Base-by-base conservation (phyloP, 2,888 invertebrate species). In the Lissocephala sabroskyi region DNA sequence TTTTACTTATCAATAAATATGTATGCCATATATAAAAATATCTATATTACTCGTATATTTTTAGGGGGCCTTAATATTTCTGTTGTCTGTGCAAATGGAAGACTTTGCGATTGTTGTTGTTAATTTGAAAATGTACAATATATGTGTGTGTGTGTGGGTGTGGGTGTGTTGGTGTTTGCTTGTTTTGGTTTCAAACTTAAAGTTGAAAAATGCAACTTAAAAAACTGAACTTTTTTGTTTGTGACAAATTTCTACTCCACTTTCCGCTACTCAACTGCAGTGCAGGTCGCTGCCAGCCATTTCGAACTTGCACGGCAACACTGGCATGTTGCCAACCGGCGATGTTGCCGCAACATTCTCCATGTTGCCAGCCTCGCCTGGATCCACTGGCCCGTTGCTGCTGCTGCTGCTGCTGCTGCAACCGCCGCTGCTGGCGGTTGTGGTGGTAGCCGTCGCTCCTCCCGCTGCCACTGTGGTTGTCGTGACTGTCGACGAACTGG, bases 111-210 rank as follows among this genome's bases (percentile, higher is more conserved):
- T 71, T 61, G 40, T 70, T 68, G 65, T 49, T 65, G 59, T 42
- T 57, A 55, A 49, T 54, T 52, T 57, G 54, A 23, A 23, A 35
- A 35, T 35, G 9, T 35, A 35, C 1, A 35, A 35, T 14, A 35
- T 35, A 35, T 35, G 10, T 35, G 46, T 41, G 56, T 75, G 73
- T 35, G 16, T 35, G 10, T 35, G 46, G 39, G 56, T 75, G 73
- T 71, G 71, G 64, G 75, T 62, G 68, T 74, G 51, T 70, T 70
- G 68, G 68, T 70, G 70, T 66, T 70, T 71, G 64, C 52, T 62
- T 62, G 61, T 52, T 35, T 70, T 75, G n/a, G n/a, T n/a, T n/a
- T n/a, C n/a, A n/a, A n/a, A n/a, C n/a, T n/a, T n/a, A n/a, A 75
- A 70, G 71, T 57, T 56, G 52, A 70, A n/a, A n/a, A 70, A 77